Percentiles rank a stretch among this genome's conserved stretches.
phyloP scores from a whole-genome alignment of 1,140 invertebrate species.

The Brachionus angularis region DNA sequence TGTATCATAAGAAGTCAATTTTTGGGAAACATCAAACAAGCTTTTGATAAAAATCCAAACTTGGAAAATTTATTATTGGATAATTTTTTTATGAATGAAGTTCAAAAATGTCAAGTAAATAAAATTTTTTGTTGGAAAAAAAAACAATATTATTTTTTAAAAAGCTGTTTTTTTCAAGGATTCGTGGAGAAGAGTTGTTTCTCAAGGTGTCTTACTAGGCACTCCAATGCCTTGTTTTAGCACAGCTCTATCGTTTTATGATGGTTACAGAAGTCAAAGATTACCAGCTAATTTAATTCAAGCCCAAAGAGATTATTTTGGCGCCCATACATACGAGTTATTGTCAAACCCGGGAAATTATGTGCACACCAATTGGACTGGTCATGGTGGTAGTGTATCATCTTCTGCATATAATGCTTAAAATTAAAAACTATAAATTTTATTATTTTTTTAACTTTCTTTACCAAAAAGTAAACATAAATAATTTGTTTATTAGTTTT shows the following conservation, averaged over 20 bases:
- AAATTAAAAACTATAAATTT: conserved; percentile 45
- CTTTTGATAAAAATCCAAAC: conserved; percentile 85
- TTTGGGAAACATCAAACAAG: conserved; percentile 90
- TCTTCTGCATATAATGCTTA: conserved; percentile 85
- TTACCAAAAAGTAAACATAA: no score
- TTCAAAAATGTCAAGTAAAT: conserved; percentile 71
- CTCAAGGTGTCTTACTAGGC: conserved; percentile 66
- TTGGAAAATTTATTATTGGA: conserved; percentile 86
- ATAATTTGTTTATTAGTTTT: no score
- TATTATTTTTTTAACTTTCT: no score
- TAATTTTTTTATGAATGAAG: conserved; percentile 83
- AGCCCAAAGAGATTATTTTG: conserved; percentile 97
- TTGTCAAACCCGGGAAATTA: conserved; percentile 78
- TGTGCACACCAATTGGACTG: conserved; percentile 98
- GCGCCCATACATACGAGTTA: conserved; percentile 95
- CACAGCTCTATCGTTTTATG: conserved; percentile 91
- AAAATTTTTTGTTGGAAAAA: background rate
- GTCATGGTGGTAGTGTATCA: conserved; percentile 87
- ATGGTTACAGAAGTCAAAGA: conserved; percentile 77
- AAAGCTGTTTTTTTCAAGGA: conserved; percentile 51
- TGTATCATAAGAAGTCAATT: conserved; percentile 96
- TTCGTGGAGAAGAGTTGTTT: conserved; percentile 62
- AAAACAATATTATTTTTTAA: conserved; percentile 16
- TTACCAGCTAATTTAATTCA: conserved; percentile 88
- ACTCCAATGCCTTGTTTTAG: conserved; percentile 87